Percentiles rank a stretch among this genome's conserved stretches.
Evolutionary conservation across 2,888 invertebrate genomes (phyloP).

Genomic region (Heliothis peltigera): DNA sequence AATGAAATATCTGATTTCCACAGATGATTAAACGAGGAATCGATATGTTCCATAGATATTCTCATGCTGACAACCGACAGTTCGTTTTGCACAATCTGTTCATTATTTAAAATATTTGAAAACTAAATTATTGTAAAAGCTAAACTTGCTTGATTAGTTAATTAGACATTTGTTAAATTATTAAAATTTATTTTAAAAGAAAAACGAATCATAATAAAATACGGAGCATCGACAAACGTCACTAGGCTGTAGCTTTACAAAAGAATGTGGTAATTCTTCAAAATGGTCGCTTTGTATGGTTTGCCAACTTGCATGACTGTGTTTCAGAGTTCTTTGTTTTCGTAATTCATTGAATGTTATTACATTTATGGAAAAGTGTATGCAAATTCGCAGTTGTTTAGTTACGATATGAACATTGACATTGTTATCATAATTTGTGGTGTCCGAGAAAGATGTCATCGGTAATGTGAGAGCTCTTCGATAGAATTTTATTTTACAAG

Average conservation of each 20-base stretch:
- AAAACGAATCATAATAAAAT: conserved; percentile 44
- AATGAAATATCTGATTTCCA: conserved; percentile 22
- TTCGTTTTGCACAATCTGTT: neutral
- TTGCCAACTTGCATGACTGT: conserved; percentile 91
- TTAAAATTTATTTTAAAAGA: conserved; percentile 1
- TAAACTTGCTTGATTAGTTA: neutral
- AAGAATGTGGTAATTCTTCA: conserved; percentile 93
- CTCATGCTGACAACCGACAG: neutral
- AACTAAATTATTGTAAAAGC: too few relatives aligned
- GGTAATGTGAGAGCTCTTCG: conserved; percentile 89
- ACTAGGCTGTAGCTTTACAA: conserved; percentile 79
- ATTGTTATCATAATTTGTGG: conserved; percentile 71
- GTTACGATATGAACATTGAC: conserved; percentile 67
- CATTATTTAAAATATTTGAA: too few relatives aligned
- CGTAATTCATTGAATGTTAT: conserved; percentile 76
- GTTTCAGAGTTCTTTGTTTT: conserved; percentile 89
- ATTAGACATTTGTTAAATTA: neutral
- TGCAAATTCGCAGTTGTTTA: conserved; percentile 67
- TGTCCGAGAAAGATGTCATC: conserved; percentile 86
- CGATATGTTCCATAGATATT: conserved; percentile 23
- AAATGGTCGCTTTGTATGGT: conserved; percentile 93
- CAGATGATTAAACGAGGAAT: conserved; percentile 29
- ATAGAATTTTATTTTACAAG: conserved; percentile 84
- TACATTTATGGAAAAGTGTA: conserved; percentile 70
- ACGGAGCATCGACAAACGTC: conserved; percentile 69